Base-by-base conservation (phyloP, 2,113 vertebrate species). In the Bubo blakistoni region DNA sequence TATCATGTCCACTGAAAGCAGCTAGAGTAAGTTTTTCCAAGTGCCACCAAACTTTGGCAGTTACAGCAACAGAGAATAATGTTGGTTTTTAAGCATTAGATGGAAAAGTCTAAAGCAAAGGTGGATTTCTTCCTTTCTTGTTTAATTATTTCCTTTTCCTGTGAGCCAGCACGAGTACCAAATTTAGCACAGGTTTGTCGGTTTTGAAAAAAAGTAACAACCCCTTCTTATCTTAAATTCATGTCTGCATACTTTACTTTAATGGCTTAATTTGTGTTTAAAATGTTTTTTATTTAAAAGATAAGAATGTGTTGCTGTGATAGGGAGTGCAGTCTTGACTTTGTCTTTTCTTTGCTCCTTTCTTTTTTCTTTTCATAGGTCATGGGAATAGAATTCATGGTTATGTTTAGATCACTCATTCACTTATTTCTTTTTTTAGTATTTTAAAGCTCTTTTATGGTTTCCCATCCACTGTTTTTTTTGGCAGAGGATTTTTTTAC, bases 381-480 rank as follows among this genome's bases (percentile, higher is more conserved):
- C 97, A 96, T 98, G 96, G 96, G 97, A 98, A 98, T 96, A 96
- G 84, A 86, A 86, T 87, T 94, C 78, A 47, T 7, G 44, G 92
- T 97, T 96, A 86, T 93, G 96, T 98, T 98, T 97, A 97, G 92
- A 97, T 95, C 93, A 90, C 79, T 97, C 94, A 92, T 95, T 97
- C 95, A 85, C 90, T 97, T 97, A 88, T 27, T 96, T 96, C 95
- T 96, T 94, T 78, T 97, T 97, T 97, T 96, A 97, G 94, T 81
- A 84, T 97, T 98, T 98, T 97, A 93, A 97, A 96, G 55, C 32
- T 70, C 77, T 97, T 98, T 98, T 97, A 96, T 94, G 90, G 94
- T 95, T 98, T 98, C 97, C 96, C 62, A 96, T 97, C 82, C 86
- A 96, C 83, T 97, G 96, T 97, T 98, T 94, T 82, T 92, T 94